Evolutionary conservation across 2,888 invertebrate species (phyloP), one percentile per base, ranked within the genome.

Genomic region (Drosophila merina): DNA sequence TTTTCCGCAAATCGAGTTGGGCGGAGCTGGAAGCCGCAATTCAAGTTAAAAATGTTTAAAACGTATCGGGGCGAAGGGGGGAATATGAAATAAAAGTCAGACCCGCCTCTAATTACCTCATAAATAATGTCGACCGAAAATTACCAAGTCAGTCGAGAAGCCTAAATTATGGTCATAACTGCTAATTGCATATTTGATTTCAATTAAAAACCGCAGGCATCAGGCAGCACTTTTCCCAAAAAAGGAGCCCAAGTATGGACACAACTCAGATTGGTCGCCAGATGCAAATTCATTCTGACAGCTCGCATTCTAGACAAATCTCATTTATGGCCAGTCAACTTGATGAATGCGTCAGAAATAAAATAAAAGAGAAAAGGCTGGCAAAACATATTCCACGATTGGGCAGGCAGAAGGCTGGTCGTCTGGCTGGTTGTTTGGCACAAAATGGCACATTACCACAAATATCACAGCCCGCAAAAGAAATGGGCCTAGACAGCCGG

Each of bases 151-250:
- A 33, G 33, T 48, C 30, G 40, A 49, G 33, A 7, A 14, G 54
- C 55, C 50, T 50, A 49, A 71, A 64, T 56, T 52, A 57, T 60
- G 57, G 50, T 56, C 76, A 69, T 66, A 48, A 56, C 69, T 57
- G 71, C 78, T 77, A 77, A 80, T 77, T 80, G 75, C 86, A 77
- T 77, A 83, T 83, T 83, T 77, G 72, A 86, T 84, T 80, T 80
- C 84, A 84, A 80, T 84, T 76, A 70, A 47, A 7, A 36, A 33
- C 33, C 36, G n/a, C 33, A 33, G n/a, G 10, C n/a, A 12, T 1
- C 36, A 36, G 36, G 12, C 7, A 44, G 64, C 33, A 20, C 20
- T 1, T 20, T 20, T 20, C 20, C 20, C 20, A 20, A 20, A 20
- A 20, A 20, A 20, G 30, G 47, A 66, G 12, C 12, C 36, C 36